Conservation (phyloP, 2,797 vertebrate genomes). For the Sebastes iracundus region DNA sequence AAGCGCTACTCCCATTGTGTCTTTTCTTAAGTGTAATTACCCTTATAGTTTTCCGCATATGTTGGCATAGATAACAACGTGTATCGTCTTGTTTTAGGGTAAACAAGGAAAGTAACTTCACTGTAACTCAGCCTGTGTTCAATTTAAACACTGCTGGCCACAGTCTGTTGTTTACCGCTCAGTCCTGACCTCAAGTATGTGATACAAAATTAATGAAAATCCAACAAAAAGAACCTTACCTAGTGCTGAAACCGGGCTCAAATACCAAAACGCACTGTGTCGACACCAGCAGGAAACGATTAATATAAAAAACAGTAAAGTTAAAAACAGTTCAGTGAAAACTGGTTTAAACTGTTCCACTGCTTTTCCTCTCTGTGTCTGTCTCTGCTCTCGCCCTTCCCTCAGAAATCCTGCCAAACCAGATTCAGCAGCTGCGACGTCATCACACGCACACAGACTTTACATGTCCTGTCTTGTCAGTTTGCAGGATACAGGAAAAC, state of each 20-base stretch:
- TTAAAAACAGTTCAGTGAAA: neutral
- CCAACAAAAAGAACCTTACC: conserved; percentile 48
- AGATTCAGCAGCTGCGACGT: conserved; percentile 63
- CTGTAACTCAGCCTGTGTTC: neutral
- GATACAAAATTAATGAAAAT: neutral
- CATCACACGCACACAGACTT: conserved; percentile 29
- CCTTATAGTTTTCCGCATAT: neutral
- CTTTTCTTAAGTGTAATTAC: neutral
- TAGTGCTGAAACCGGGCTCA: conserved; percentile 9
- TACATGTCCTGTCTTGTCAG: conserved; percentile 41
- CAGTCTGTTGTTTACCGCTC: neutral
- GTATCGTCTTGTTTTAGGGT: neutral
- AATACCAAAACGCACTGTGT: neutral
- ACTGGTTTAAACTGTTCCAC: neutral
- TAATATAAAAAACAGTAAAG: neutral
- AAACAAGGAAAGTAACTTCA: neutral
- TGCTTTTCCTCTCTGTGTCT: conserved; percentile 20
- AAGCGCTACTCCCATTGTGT: neutral
- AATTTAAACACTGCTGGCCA: neutral
- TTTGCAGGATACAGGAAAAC: neutral
- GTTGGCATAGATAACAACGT: neutral
- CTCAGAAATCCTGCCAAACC: conserved; percentile 72
- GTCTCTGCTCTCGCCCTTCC: conserved; percentile 38
- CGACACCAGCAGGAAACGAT: conserved; percentile 3
- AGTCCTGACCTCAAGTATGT: neutral